phyloP scores from a whole-genome alignment of 2,113 vertebrate species.

The Gopherus flavomarginatus region DNA sequence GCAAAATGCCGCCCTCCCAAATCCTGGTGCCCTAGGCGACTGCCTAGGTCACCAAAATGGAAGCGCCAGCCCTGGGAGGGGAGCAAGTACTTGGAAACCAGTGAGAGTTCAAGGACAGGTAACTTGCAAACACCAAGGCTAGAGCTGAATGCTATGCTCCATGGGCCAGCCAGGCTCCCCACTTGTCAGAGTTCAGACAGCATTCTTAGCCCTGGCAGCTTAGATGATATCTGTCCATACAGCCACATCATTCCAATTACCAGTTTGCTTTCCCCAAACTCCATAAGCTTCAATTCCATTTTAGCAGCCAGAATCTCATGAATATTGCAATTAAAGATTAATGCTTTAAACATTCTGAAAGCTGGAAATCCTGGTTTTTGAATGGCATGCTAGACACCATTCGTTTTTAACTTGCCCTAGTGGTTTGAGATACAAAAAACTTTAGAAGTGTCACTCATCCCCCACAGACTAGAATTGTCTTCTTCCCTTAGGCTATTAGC shows the following conservation, averaged over 20 bases:
- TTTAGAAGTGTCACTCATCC: slow-evolving; percentile 53
- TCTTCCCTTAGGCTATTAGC: slow-evolving; percentile 46
- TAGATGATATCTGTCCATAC: not conserved
- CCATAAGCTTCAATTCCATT: slow-evolving; percentile 24
- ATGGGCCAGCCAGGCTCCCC: not conserved
- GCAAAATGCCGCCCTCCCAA: no score
- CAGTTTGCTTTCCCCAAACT: slow-evolving; percentile 13
- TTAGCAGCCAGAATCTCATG: slow-evolving; percentile 29
- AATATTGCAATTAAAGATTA: slow-evolving; percentile 52
- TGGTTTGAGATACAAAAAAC: slow-evolving; percentile 50
- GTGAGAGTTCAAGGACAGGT: not conserved
- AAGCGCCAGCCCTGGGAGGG: no score
- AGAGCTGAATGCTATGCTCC: not conserved
- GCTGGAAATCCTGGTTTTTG: slow-evolving; percentile 27
- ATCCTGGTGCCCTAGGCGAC: no score
- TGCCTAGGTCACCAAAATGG: no score
- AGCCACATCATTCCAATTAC: slow-evolving; percentile 20
- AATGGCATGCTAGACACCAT: slow-evolving; percentile 11
- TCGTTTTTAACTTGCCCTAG: slow-evolving; percentile 51
- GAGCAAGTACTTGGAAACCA: not conserved
- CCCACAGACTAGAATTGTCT: slow-evolving; percentile 61
- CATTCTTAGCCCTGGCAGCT: slow-evolving; percentile 29
- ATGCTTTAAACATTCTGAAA: slow-evolving; percentile 50
- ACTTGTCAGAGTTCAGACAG: slow-evolving; percentile 18
- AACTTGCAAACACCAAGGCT: not conserved